Base-by-base conservation (phyloP, 2,113 vertebrate genomes). In the Taxidea taxus region DNA sequence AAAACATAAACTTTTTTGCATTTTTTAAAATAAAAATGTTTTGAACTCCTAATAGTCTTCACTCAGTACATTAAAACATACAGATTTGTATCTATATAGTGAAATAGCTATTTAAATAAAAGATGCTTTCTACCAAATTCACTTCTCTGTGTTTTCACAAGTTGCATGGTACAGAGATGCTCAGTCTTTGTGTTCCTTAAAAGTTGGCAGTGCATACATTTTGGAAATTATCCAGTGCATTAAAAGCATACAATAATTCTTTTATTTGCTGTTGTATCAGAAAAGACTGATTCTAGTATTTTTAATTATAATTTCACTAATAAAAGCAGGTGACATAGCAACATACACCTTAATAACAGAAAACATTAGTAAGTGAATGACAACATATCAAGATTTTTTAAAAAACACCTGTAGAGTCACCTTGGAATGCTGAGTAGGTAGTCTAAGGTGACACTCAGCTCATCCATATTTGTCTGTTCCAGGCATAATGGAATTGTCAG, bases 401-500 rank as follows among this genome's bases (percentile, higher is more conserved):
- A 92, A 96, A 96, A 96, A 98, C 42, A 96, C 34, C 92, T 97
- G 95, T 85, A 42, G 92, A 99, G 97, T 99, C 98, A 99, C 99
- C 99, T 99, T 98, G 99, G 99, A 98, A 99, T 99, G 98, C 99
- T 99, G 64, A 99, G 99, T 86, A 99, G 99, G 94, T 99, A 99
- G 98, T 99, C 99, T 95, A 99, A 98, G 0, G 99, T 99, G 98
- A 99, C 99, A 91, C 99, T 99, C 96, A 99, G 99, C 97, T 99
- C 99, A 95, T 99, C 99, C 99, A 99, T 99, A 98, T 99, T 99
- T 16, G 99, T 99, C 98, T 99, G 99, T 90, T 99, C 99, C 2
- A 99, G 99, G 96, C 99, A 99, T 98, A 99, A 98, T 82, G 99
- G 99, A 98, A 99, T 99, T 95, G 99, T 99, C 97, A 99, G 98